phyloP scores from a whole-genome alignment of 2,797 vertebrate genomes.

The Antrozous pallidus region DNA sequence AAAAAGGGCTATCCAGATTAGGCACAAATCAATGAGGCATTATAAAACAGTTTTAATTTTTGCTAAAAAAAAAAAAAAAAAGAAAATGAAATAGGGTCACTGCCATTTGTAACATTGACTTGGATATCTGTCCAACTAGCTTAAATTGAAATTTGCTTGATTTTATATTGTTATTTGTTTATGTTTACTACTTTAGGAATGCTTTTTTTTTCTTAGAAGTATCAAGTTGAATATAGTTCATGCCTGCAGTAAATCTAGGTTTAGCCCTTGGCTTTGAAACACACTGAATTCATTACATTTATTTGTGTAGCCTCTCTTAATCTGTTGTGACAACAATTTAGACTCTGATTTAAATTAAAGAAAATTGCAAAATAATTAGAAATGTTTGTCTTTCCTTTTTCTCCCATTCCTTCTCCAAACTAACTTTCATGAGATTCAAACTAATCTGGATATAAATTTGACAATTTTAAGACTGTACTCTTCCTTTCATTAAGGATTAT shows the following conservation, averaged over 20 bases:
- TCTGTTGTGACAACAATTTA: slow-evolving; percentile 82
- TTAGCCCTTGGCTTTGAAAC: slow-evolving; percentile 78
- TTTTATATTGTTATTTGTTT: slow-evolving; percentile 71
- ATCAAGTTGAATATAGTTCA: slow-evolving; percentile 52
- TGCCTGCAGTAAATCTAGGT: slow-evolving; percentile 72
- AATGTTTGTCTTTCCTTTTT: slow-evolving; percentile 40
- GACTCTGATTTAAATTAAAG: slow-evolving; percentile 80
- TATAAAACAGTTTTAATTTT: slow-evolving; percentile 72
- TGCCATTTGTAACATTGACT: slow-evolving; percentile 65
- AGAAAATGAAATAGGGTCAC: slow-evolving; percentile 24
- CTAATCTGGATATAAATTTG: slow-evolving; percentile 28
- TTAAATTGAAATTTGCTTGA: slow-evolving; percentile 59
- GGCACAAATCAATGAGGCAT: slow-evolving; percentile 65
- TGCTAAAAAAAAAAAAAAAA: slow-evolving; percentile 49
- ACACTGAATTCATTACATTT: slow-evolving; percentile 78
- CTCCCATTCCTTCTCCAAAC: neutral
- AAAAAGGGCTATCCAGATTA: slow-evolving; percentile 80
- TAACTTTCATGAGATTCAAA: slow-evolving; percentile 8
- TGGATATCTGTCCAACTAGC: slow-evolving; percentile 55
- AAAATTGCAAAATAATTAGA: slow-evolving; percentile 78
- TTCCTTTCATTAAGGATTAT: neutral
- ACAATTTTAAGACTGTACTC: slow-evolving; percentile 15
- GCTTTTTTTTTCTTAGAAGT: neutral
- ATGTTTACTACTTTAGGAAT: slow-evolving; percentile 54
- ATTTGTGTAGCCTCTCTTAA: slow-evolving; percentile 75